phyloP scores from a whole-genome alignment of 2,113 vertebrate species.

The Heterotilapia buettikoferi region DNA sequence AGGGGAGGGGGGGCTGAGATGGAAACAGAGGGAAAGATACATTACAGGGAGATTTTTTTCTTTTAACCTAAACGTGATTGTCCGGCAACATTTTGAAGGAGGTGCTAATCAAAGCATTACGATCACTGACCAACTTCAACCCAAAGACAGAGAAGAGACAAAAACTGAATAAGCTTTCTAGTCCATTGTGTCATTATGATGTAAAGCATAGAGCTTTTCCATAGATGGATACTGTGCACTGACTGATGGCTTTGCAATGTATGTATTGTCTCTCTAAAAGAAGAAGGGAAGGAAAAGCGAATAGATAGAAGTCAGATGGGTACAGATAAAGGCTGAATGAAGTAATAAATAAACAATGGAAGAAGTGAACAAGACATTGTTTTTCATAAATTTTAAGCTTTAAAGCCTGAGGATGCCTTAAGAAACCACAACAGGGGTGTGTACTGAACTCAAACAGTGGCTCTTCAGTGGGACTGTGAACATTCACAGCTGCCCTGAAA shows the following conservation, averaged over 20 bases:
- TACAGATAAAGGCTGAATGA: neutral
- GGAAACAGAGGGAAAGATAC: neutral
- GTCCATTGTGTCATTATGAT: constrained; percentile 2
- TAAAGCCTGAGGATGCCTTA: neutral
- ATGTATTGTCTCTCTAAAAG: neutral
- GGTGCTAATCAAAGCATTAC: neutral
- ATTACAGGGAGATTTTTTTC: neutral
- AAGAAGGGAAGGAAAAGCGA: neutral
- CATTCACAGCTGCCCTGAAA: neutral
- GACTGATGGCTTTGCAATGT: neutral
- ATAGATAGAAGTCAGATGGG: neutral
- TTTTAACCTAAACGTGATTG: neutral
- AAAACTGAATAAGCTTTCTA: neutral
- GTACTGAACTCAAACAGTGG: neutral
- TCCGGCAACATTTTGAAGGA: neutral
- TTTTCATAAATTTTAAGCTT: neutral
- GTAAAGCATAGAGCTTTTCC: neutral
- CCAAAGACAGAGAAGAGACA: neutral
- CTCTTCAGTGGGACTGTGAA: neutral
- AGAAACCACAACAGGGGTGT: neutral
- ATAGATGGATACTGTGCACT: neutral
- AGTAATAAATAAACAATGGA: neutral
- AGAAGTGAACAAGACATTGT: neutral
- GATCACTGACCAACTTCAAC: neutral
- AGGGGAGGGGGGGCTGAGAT: neutral